phyloP scores from a whole-genome alignment of 1,140 invertebrate species.

The Drosophila jambulina region DNA sequence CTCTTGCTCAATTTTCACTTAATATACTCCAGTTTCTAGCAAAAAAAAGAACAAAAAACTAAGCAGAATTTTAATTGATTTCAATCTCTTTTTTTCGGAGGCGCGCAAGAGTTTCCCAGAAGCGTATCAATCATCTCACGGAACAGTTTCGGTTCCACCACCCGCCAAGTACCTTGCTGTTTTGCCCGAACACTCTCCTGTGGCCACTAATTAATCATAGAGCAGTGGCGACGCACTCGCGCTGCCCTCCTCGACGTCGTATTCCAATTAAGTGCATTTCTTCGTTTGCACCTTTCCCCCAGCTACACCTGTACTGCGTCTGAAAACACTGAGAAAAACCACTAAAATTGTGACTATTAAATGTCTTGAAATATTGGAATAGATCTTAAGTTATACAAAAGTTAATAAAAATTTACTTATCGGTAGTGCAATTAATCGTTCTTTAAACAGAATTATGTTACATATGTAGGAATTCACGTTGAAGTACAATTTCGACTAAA shows the following conservation, averaged over 20 bases:
- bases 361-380: background rate
- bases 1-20: background rate
- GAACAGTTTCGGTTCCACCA: background rate
- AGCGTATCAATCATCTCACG: slow-evolving; percentile 23
- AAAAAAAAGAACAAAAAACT: background rate
- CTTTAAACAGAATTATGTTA: background rate
- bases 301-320: background rate
- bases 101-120: slow-evolving; percentile 1
- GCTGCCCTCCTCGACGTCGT: slow-evolving; percentile 18
- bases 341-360: background rate
- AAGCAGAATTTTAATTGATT: slow-evolving; percentile 19
- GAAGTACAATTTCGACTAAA: background rate
- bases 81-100: background rate
- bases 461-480: background rate
- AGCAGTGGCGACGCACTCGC: slow-evolving; percentile 41
- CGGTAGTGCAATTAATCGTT: too few relatives aligned
- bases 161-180: background rate
- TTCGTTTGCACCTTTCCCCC: slow-evolving; percentile 43
- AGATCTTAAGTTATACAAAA: too few relatives aligned
- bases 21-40: background rate
- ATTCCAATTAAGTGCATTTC: slow-evolving; percentile 79
- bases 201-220: slow-evolving; percentile 72
- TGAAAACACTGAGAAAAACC: background rate
- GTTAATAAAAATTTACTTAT: too few relatives aligned
- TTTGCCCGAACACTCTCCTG: slow-evolving; percentile 7